These are phyloP conservation scores for Brachylomia viminalis DNA, from an alignment of 2,888 invertebrate genomes.

Conservation along the genomic window DNA sequence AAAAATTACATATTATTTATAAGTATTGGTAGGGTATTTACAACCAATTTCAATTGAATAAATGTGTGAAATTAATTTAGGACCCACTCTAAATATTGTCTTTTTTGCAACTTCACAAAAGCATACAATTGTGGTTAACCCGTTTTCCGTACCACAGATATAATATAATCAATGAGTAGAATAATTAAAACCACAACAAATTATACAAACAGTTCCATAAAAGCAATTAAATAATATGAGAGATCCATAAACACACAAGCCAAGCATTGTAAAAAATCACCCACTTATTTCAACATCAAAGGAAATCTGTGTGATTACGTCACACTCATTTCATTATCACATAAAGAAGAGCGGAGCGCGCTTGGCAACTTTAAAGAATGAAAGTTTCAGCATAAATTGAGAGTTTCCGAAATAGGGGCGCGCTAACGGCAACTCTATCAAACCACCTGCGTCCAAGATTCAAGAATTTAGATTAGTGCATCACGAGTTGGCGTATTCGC, in stretches of 20 bases:
- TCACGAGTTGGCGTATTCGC: slow-evolving; percentile 74
- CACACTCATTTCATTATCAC: slow-evolving; percentile 60
- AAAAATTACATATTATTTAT: too few relatives aligned
- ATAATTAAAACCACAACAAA: not conserved
- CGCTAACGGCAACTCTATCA: slow-evolving; percentile 78
- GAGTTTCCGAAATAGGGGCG: slow-evolving; percentile 75
- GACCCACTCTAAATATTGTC: not conserved
- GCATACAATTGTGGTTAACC: not conserved
- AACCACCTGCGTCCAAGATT: slow-evolving; percentile 81
- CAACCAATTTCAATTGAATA: too few relatives aligned
- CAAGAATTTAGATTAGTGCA: slow-evolving; percentile 86
- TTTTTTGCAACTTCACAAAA: not conserved
- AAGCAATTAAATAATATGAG: slow-evolving; percentile 5
- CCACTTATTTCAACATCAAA: slow-evolving; percentile 34
- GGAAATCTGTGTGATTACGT: slow-evolving; percentile 49
- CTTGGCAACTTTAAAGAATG: slow-evolving; percentile 67
- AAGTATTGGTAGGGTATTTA: too few relatives aligned
- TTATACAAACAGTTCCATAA: not conserved
- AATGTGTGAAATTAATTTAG: too few relatives aligned
- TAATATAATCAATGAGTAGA: not conserved
- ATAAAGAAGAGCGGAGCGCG: slow-evolving; percentile 63
- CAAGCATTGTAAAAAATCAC: slow-evolving; percentile 20
- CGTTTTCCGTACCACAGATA: not conserved
- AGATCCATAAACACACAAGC: slow-evolving; percentile 7
- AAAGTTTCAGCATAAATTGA: slow-evolving; percentile 82